These are phyloP conservation scores for Zhengitettix transpicula DNA, from an alignment of 2,888 invertebrate species.

Conservation along the genomic window DNA sequence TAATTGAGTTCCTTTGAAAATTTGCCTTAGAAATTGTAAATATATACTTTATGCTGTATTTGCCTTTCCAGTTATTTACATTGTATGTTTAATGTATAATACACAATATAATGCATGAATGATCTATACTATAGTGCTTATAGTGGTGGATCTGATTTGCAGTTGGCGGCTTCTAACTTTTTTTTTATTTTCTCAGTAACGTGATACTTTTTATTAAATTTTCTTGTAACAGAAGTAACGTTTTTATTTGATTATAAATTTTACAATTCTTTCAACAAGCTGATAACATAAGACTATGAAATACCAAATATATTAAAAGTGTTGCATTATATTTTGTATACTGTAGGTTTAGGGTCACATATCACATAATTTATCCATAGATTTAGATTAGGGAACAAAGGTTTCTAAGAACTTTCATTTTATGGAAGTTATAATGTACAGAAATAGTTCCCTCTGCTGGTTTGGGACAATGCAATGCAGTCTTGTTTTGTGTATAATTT, in stretches of 20 bases:
- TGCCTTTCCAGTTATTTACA: not conserved
- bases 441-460: too few relatives aligned
- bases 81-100: not conserved
- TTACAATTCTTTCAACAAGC: not conserved
- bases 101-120: not conserved
- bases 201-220: too few relatives aligned
- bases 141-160: not conserved
- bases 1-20: conserved; percentile 1
- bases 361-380: not conserved
- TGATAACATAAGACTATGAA: not conserved
- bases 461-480: too few relatives aligned
- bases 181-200: too few relatives aligned
- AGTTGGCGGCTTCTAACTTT: not conserved
- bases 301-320: not conserved
- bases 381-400: not conserved
- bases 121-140: not conserved
- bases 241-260: not conserved
- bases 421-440: too few relatives aligned
- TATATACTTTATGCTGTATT: not conserved
- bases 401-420: too few relatives aligned
- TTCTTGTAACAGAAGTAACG: not conserved
- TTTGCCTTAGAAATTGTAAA: conserved; percentile 1
- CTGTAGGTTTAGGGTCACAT: not conserved
- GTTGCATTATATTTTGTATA: not conserved
- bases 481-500: too few relatives aligned